Base-by-base conservation (phyloP, 1,140 invertebrate species). In the Drosophila mauritiana region DNA sequence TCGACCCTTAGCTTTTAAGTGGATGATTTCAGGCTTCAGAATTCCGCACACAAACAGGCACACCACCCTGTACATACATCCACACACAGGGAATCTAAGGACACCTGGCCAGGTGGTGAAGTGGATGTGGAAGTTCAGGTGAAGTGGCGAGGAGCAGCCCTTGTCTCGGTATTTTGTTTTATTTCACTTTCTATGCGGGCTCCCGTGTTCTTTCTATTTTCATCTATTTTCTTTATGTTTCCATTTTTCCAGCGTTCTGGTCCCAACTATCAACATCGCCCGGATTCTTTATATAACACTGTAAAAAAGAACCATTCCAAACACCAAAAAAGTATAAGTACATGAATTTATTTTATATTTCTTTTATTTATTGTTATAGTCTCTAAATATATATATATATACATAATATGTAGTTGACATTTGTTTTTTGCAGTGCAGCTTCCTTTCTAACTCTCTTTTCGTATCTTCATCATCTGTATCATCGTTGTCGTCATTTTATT, bases 1-100 rank as follows among this genome's bases (percentile, higher is more conserved):
- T 89, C 84, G 84, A 89, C 84, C 84, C 84, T 89, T 89, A 68
- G 80, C 80, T 84, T 89, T 89, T 89, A 89, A 89, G 84, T 89
- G 84, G 84, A 89, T 89, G 84, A 89, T 89, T 89, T 84, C 58
- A 69, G 84, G 84, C 70, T 72, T 84, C 80, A 80, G 77, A 88
- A 89, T 78, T 78, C 79, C 75, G 51, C 62, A 73, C 69, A 78
- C 62, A 63, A 39, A 75, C 40, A 52, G 15, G 10, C 40, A 17
- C 40, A 17, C 40, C 37, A 39, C 40, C 45, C 42, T 17, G 45
- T n/a, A 46, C 43, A 55, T 17, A 51, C 34, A 27, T 45, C 58
- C 52, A 45, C 12, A 56, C 34, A 34, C 34, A 48, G 15, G 17
- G 13, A 13, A 20, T 55, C 34, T 17, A 49, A 42, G 43, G 64